Percentiles rank a stretch among this genome's conserved stretches.
These are phyloP conservation scores for Hypselothyrea guttata DNA, from an alignment of 2,888 invertebrate genomes.

Conservation along the genomic window DNA sequence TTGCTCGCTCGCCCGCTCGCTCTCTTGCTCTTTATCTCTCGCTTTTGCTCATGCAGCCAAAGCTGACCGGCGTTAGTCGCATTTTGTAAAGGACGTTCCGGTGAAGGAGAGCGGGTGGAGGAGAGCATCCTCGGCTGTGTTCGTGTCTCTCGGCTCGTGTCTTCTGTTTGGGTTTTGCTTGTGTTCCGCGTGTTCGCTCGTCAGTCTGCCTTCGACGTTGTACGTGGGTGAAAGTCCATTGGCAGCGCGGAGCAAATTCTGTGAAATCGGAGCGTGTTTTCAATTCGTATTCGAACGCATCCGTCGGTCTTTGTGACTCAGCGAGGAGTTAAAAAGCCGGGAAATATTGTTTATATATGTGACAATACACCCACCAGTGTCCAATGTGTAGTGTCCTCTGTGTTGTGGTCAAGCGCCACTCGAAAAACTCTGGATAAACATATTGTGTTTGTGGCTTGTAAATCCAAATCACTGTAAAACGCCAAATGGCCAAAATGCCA, in stretches of 20 bases:
- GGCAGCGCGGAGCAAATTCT: constrained; percentile 20
- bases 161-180: constrained; percentile 51
- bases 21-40: not conserved
- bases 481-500: constrained; percentile 33
- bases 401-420: constrained; percentile 55
- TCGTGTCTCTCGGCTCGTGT: constrained; percentile 42
- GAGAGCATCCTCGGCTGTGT: constrained; percentile 26
- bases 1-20: not conserved
- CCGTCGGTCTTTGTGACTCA: constrained; percentile 44
- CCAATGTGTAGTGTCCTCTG: constrained; percentile 13
- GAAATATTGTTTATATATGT: constrained; percentile 48
- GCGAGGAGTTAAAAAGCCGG: constrained; percentile 43
- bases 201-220: constrained; percentile 57
- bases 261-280: not conserved
- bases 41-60: constrained; percentile 1
- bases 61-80: constrained; percentile 25
- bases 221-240: constrained; percentile 65
- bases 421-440: constrained; percentile 50
- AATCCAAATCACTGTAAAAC: constrained; percentile 31
- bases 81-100: constrained; percentile 35
- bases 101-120: not conserved
- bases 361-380: constrained; percentile 11
- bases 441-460: constrained; percentile 34
- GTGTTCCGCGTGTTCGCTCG: constrained; percentile 54
- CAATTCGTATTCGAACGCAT: constrained; percentile 25